Conservation (phyloP, 1,140 invertebrate species). For the Eurytemora carolleeae region DNA sequence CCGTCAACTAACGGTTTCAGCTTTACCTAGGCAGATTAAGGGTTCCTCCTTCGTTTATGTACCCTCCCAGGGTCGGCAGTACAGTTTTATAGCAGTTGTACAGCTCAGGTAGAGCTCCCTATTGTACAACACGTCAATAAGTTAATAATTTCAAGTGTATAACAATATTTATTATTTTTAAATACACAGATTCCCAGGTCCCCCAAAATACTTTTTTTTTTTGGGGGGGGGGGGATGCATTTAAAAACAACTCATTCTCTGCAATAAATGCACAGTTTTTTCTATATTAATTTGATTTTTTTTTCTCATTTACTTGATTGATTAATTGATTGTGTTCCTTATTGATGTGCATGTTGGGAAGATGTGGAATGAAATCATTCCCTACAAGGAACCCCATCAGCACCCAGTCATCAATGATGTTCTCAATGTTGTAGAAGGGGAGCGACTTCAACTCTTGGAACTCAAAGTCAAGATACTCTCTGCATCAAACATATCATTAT, state of each 20-base stretch:
- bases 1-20: too few relatives aligned
- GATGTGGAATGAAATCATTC: constrained; percentile 89
- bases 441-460: constrained; percentile 54
- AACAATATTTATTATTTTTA: too few relatives aligned
- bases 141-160: too few relatives aligned
- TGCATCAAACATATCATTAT: not conserved
- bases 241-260: too few relatives aligned
- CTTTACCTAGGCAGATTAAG: constrained; percentile 43
- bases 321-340: too few relatives aligned
- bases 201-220: too few relatives aligned
- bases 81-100: constrained; percentile 72
- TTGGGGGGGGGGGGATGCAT: too few relatives aligned
- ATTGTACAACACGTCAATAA: too few relatives aligned
- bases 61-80: constrained; percentile 66
- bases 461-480: constrained; percentile 82
- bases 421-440: constrained; percentile 52
- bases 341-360: constrained; percentile 79
- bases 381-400: constrained; percentile 88
- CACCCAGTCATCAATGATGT: constrained; percentile 23
- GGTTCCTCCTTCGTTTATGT: constrained; percentile 72
- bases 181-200: too few relatives aligned
- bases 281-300: too few relatives aligned
- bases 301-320: too few relatives aligned
- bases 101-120: constrained; percentile 57
- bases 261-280: too few relatives aligned